Base-by-base conservation (phyloP, 1,140 invertebrate species). In the Brachionus calyciflorus region DNA sequence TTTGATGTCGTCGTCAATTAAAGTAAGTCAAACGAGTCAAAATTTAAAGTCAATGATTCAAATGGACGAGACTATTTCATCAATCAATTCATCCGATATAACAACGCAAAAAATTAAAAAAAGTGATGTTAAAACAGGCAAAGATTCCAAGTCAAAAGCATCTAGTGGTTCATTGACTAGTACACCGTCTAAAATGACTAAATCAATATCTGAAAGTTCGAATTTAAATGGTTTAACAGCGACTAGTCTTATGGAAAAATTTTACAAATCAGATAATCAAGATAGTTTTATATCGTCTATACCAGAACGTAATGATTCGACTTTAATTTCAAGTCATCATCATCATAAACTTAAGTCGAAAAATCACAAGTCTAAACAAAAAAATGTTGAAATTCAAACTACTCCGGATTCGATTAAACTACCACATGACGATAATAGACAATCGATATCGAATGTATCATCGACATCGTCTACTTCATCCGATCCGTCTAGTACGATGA, bases 131-230 rank as follows among this genome's bases (percentile, higher is more conserved):
- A 65, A 60, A 33, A 46, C 65, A 14, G 40, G 9, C 33, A 68
- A 51, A 49, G 46, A 55, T 4, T 28, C 53, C 2, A 33, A 57
- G n/a, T 33, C 46, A 49, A 65, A 49, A 40, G 40, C 26, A 17
- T 37, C 24, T n/a, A 73, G 46, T 33, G 69, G 69, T 37, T 73
- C 69, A 10, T 55, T 73, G 46, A 73, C 69, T 17, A 73, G 69
- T 28, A 73, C 69, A 14, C 69, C 69, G 10, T 73, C 69, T 12
- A 73, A 73, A 37, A 33, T 73, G 44, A 73, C 41, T 9, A 73
- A 73, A 55, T 73, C 69, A 6, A 73, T 65, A 10, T 65, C 60
- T 10, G 60, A 73, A 2, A 73, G 69, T 40, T 73, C 51, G 0
- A 49, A 73, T 73, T 49, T 73, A 12, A 73, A 51, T 30, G 30